Percentiles rank a stretch among this genome's conserved stretches.
Conservation (phyloP, 2,113 vertebrate species). For the Climacteris rufus region DNA sequence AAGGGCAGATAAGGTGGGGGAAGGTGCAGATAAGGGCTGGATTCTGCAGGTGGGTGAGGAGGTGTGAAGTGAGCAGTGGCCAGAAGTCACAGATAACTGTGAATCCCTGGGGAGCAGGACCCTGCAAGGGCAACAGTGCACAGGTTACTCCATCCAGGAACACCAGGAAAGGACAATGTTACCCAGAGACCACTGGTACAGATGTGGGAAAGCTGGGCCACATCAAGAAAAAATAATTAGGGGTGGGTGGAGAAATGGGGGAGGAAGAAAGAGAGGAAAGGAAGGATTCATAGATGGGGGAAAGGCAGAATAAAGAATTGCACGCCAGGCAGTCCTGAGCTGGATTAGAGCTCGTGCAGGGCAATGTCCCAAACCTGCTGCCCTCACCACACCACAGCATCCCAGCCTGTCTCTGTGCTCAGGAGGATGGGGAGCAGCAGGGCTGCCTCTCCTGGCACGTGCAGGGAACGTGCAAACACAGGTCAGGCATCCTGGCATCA, state of each 20-base stretch:
- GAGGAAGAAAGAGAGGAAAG: not conserved
- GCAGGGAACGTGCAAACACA: not conserved
- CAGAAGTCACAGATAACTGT: not conserved
- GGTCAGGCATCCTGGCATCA: not conserved
- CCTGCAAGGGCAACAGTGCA: not conserved
- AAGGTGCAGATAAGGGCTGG: not conserved
- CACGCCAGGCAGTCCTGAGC: not conserved
- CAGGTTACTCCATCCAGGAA: not conserved
- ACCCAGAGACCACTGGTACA: not conserved
- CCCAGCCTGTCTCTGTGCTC: fast-evolving
- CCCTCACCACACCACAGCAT: not conserved
- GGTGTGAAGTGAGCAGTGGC: not conserved
- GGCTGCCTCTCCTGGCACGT: not conserved
- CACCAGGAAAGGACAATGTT: not conserved
- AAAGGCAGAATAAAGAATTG: not conserved
- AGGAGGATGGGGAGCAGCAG: not conserved
- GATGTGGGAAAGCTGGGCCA: not conserved
- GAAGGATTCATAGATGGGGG: not conserved
- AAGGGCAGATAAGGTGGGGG: not conserved
- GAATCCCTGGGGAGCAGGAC: not conserved
- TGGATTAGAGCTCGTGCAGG: not conserved
- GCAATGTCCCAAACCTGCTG: not conserved
- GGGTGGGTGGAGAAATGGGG: not conserved
- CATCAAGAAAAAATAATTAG: not conserved
- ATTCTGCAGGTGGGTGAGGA: not conserved